Percentiles rank a stretch among this genome's conserved stretches.
phyloP scores from a whole-genome alignment of 2,113 vertebrate genomes.

The Peromyscus leucopus region DNA sequence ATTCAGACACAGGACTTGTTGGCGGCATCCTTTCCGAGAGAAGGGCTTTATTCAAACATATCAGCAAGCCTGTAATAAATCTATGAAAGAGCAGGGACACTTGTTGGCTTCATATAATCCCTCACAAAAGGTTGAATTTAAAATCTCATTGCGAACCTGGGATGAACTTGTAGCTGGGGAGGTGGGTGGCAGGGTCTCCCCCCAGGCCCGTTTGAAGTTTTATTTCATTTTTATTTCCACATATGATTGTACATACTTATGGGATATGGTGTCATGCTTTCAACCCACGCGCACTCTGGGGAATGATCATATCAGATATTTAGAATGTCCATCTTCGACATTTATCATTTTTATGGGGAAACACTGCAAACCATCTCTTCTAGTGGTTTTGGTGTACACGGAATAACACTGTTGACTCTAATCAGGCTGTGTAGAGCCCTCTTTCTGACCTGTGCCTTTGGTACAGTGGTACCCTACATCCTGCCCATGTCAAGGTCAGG shows the following conservation, averaged over 20 bases:
- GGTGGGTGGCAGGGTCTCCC: constrained; percentile 55
- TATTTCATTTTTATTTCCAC: not conserved
- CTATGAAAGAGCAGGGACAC: not conserved
- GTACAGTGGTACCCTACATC: not conserved
- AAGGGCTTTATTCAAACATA: constrained; percentile 17
- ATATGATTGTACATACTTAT: not conserved
- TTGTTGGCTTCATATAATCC: constrained; percentile 54
- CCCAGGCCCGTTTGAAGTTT: not conserved
- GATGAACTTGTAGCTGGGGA: constrained; percentile 69
- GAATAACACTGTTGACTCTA: not conserved
- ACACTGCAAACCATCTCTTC: not conserved
- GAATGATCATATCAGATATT: not conserved
- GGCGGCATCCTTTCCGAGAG: not conserved
- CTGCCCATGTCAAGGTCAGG: not conserved
- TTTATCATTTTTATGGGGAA: not conserved
- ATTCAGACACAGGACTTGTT: not conserved
- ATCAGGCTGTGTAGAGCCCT: not conserved
- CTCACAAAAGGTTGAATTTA: constrained; percentile 36
- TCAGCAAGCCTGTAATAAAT: not conserved
- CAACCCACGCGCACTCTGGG: not conserved
- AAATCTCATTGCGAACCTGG: constrained; percentile 55
- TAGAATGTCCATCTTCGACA: not conserved
- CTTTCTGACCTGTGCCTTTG: not conserved
- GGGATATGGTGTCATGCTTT: too few species aligned
- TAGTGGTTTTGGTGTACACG: not conserved